Percentiles rank a stretch among this genome's conserved stretches.
Evolutionary conservation across 1,140 invertebrate species (phyloP).

Genomic region (Papilio polyxenes): DNA sequence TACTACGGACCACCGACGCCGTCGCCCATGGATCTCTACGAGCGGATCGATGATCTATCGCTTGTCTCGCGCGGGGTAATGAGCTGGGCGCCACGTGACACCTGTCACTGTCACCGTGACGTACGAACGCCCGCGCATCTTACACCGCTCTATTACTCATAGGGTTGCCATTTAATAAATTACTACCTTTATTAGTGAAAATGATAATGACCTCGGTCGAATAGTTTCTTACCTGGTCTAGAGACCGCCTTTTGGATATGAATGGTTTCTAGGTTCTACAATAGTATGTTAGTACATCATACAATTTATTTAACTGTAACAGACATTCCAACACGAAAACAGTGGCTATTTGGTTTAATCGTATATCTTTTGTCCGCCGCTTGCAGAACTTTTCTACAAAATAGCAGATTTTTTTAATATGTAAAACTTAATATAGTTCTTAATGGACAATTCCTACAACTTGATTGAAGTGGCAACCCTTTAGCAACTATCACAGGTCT

Average conservation of each 20-base stretch:
- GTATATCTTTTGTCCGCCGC: no score
- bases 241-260: neutral
- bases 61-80: conserved; percentile 57
- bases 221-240: neutral
- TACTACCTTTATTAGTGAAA: neutral
- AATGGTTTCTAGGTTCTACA: neutral
- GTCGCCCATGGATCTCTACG: conserved; percentile 61
- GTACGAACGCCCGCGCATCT: conserved; percentile 64
- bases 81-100: conserved; percentile 72
- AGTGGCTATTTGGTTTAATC: no score
- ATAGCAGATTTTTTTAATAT: no score
- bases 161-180: conserved; percentile 28
- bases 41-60: conserved; percentile 74
- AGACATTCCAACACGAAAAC: neutral
- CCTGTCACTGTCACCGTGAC: conserved; percentile 75
- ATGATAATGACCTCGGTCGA: neutral
- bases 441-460: neutral
- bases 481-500: conserved; percentile 44
- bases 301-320: neutral
- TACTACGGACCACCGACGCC: conserved; percentile 63
- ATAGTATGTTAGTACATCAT: neutral
- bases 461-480: conserved; percentile 19
- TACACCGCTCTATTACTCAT: conserved; percentile 51
- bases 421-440: neutral
- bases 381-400: no score